Evolutionary conservation across 23 tunicate genomes (phyloP), one percentile per base, ranked within the genome.

Genomic region (Diplosoma virens): DNA sequence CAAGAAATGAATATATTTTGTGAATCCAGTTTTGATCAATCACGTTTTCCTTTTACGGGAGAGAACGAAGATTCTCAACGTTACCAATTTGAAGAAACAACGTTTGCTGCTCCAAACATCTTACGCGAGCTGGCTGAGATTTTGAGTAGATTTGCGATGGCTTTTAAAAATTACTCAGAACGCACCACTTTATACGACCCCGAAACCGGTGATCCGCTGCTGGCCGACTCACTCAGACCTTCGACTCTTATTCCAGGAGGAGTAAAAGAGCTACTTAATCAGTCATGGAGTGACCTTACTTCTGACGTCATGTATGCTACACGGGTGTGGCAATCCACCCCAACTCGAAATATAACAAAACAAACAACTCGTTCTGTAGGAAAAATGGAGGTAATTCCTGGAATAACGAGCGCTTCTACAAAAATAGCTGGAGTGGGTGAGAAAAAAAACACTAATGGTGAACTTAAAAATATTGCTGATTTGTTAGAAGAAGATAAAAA

Each of bases 71-170:
- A 90, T 59, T 82, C 89, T 11, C 97, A 90, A 54, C 78, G 90
- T 4, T 84, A 77, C 54, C 97, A 90, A 45, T 90, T 90, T 73
- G 97, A 90, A 73, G 97, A 90, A 47, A 90, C 90, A 0, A 84
- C 90, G 0, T 90, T 90, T 67, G 97, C 97, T 21, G 97, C 97
- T 6, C 97, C 97, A 11, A 90, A 90, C 64, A 90, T 90, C 22
- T 53, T 90, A 14, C 76, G 90, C 22, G 97, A 90, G 33, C 81
- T 90, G 28, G 82, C 97, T 6, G 97, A 84, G 26, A 90, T 70
- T 27, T 55, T 90, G 72, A 27, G 21, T 3, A 60, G 74, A 17
- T 90, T 90, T 73, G 78, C 65, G 0, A 18, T 27, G 5, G 46
- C 88, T 0, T 89, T 81, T 37, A 89, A 34, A 45, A 87, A 78